Evolutionary conservation across 2,888 invertebrate genomes (phyloP), one percentile per base, ranked within the genome.

Genomic region (Drosophila algonquin): DNA sequence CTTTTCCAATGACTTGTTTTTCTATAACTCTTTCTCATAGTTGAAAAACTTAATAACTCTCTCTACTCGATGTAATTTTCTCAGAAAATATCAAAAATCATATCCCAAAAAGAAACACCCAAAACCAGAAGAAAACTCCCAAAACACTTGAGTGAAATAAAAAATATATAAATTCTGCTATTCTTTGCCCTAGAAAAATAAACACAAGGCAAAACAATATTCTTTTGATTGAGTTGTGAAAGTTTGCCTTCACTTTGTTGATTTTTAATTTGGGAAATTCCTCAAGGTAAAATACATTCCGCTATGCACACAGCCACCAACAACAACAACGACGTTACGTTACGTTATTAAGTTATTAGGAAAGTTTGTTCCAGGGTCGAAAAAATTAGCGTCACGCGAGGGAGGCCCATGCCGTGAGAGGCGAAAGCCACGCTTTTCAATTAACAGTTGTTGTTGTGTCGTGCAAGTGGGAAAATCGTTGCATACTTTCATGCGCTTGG

Each of bases 401-500:
- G 24, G 24, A 4, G 32, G 35, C 16, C 18, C 35, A 40, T 12
- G 35, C 35, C 35, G 12, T 12, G 35, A 12, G 35, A 40, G 12
- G 0, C 35, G 21, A 53, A 57, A 45, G 62, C 53, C 61, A 57
- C 14, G 24, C 40, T 40, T 72, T 71, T 46, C 62, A 62, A 71
- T 72, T 71, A 71, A 62, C 47, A 46, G 24, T 10, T 40, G 27
- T 27, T 24, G 30, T 30, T 7, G 27, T 27, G 27, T 8, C 8
- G 40, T 14, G 40, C 40, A 40, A 40, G 14, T 40, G 14, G 40
- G 21, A 54, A 62, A 14, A 45, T 40, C 53, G 57, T 21, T 48
- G 69, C 69, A 68, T 72, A 72, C 62, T 72, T 71, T 62, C 30
- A 35, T 35, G 62, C 56, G 52, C 53, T 24, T 12, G 35, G 24